Percentiles rank a stretch among this genome's conserved stretches.
Evolutionary conservation across 2,888 invertebrate species (phyloP).

Genomic region (Mesochorus sp.): DNA sequence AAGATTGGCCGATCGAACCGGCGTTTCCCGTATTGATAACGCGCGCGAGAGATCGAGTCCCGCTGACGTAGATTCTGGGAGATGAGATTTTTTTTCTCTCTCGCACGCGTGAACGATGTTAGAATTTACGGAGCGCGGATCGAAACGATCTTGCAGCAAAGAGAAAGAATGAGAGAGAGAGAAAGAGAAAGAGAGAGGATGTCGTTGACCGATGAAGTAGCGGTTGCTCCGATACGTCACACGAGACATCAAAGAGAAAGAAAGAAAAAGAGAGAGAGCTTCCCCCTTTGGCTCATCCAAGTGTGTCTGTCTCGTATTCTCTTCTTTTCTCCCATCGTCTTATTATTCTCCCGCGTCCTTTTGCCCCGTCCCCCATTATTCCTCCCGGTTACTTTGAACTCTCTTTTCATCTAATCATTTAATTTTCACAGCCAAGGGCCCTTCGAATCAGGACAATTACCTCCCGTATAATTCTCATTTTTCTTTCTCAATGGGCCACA

Average conservation of each 20-base stretch:
- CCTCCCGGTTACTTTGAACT: conserved; percentile 26
- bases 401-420: conserved; percentile 29
- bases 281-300: conserved; percentile 56
- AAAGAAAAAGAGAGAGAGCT: conserved; percentile 46
- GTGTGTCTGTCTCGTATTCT: conserved; percentile 40
- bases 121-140: conserved; percentile 28
- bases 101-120: conserved; percentile 51
- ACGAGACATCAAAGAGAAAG: conserved; percentile 61
- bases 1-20: not conserved
- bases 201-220: conserved; percentile 65
- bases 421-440: conserved; percentile 42
- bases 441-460: conserved; percentile 25
- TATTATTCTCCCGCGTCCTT: conserved; percentile 11
- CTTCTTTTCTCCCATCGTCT: not conserved
- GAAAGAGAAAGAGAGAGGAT: conserved; percentile 33
- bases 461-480: not conserved
- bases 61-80: not conserved
- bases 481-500: not conserved
- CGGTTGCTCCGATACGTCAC: conserved; percentile 64
- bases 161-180: not conserved
- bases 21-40: conserved; percentile 35
- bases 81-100: conserved; percentile 38
- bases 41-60: not conserved
- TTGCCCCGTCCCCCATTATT: not conserved
- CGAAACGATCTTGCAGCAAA: conserved; percentile 24